phyloP scores from a whole-genome alignment of 1,140 invertebrate species.

The Nylanderia fulva region DNA sequence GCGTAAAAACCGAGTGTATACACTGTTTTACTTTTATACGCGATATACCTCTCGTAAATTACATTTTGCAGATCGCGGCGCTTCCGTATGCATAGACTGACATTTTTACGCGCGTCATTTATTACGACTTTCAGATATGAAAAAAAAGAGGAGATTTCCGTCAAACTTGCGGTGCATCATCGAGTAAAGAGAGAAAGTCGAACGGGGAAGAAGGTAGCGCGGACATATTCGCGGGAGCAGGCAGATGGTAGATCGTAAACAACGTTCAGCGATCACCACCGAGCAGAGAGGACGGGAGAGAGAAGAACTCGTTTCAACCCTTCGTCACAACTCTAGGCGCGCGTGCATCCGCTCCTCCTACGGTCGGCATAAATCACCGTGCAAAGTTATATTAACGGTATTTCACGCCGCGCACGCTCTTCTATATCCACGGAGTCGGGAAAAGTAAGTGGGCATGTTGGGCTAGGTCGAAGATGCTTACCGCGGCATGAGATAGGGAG shows the following conservation, averaged over 20 bases:
- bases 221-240: neutral
- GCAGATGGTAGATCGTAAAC: constrained; percentile 56
- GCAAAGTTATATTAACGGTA: constrained; percentile 78
- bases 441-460: constrained; percentile 51
- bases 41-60: neutral
- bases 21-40: neutral
- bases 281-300: neutral
- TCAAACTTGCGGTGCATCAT: neutral
- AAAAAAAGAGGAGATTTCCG: neutral
- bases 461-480: constrained; percentile 50
- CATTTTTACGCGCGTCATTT: constrained; percentile 17
- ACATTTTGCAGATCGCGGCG: neutral
- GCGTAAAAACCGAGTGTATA: neutral
- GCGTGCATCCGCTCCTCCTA: neutral
- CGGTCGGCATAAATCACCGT: constrained; percentile 72
- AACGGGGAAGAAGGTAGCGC: neutral
- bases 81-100: constrained; percentile 7
- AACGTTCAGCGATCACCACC: constrained; percentile 68
- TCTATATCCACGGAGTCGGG: neutral
- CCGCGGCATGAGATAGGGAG: constrained; percentile 42
- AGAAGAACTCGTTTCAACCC: constrained; percentile 40
- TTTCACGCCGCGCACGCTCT: constrained; percentile 64
- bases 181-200: neutral
- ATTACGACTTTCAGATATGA: constrained; percentile 34
- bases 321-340: constrained; percentile 45